phyloP scores from a whole-genome alignment of 1,140 invertebrate species.

The Heliconius congener region DNA sequence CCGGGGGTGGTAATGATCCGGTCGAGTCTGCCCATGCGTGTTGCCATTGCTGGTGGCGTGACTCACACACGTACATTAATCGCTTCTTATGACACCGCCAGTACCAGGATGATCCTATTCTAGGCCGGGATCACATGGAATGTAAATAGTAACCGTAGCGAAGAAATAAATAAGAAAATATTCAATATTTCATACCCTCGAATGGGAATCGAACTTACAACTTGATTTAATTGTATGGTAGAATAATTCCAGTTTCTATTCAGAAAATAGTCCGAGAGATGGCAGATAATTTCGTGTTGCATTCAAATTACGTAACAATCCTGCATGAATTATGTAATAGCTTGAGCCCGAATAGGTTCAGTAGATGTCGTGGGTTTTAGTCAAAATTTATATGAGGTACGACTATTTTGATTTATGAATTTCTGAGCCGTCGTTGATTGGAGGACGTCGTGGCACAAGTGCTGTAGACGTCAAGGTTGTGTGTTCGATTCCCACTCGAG shows the following conservation, averaged over 20 bases:
- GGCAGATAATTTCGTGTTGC: slow-evolving; percentile 12
- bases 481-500: too few relatives aligned
- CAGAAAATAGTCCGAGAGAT: background rate
- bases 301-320: slow-evolving; percentile 17
- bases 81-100: too few relatives aligned
- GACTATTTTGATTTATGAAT: background rate
- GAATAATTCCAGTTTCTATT: background rate
- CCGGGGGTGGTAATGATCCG: too few relatives aligned
- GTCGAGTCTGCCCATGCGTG: too few relatives aligned
- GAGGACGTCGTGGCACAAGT: too few relatives aligned
- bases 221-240: background rate
- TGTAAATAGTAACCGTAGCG: too few relatives aligned
- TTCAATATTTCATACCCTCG: background rate
- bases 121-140: too few relatives aligned
- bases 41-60: too few relatives aligned
- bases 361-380: background rate
- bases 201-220: background rate
- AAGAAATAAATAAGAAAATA: background rate
- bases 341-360: background rate
- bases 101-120: too few relatives aligned
- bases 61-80: too few relatives aligned
- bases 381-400: background rate
- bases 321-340: slow-evolving; percentile 19
- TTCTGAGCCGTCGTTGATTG: background rate
- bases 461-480: too few relatives aligned